phyloP scores from a whole-genome alignment of 2,113 vertebrate genomes.

The Cyanocitta stelleri region DNA sequence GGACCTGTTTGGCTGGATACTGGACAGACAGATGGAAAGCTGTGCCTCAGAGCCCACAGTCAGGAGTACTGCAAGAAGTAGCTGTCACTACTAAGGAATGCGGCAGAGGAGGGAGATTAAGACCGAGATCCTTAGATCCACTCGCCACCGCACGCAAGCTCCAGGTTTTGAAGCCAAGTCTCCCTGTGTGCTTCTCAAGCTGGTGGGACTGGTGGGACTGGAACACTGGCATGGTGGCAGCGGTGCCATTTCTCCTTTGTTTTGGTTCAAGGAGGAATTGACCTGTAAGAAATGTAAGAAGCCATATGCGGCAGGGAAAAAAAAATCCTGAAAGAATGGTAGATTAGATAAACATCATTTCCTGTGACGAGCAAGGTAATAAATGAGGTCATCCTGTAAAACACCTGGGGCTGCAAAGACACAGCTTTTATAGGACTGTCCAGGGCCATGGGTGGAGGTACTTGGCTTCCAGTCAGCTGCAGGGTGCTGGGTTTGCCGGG shows the following conservation, averaged over 20 bases:
- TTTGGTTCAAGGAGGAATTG: background rate
- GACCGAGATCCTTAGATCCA: background rate
- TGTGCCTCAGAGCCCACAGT: conserved; percentile 3
- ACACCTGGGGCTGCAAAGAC: background rate
- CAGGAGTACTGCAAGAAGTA: background rate
- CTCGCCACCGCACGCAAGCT: background rate
- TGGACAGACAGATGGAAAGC: conserved; percentile 26
- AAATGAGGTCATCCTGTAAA: conserved; percentile 44
- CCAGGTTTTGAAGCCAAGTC: background rate
- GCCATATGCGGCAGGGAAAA: background rate
- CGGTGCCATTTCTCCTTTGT: background rate
- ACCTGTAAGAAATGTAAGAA: background rate
- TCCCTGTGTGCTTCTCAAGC: rapidly evolving
- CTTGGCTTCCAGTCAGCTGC: background rate
- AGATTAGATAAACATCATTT: conserved; percentile 58
- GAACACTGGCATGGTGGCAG: background rate
- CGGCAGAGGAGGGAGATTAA: conserved; percentile 11
- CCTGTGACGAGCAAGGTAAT: conserved; percentile 47
- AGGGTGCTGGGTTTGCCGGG: background rate
- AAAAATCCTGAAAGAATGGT: background rate
- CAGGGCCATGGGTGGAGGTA: background rate
- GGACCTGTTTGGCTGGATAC: conserved; percentile 28
- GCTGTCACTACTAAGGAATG: conserved; percentile 32
- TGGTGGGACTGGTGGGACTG: background rate
- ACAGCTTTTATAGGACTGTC: background rate